Evolutionary conservation across 2,113 vertebrate species (phyloP).

Genomic region (Neotoma lepida): DNA sequence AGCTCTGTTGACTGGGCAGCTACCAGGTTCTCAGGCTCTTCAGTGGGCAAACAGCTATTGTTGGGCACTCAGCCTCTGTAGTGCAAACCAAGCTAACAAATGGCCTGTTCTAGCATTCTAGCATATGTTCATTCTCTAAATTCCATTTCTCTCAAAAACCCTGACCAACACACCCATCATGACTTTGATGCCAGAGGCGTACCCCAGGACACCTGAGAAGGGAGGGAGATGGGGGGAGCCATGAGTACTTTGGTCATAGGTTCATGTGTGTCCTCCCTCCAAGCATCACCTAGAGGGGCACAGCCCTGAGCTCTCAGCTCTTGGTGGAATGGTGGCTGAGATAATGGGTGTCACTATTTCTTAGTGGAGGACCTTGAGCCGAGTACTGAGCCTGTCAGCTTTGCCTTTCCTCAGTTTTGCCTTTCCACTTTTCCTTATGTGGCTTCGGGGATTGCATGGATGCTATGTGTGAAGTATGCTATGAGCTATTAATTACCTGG

Average conservation of each 20-base stretch:
- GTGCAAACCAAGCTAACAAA: background rate
- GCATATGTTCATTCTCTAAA: too few species aligned
- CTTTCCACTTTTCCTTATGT: background rate
- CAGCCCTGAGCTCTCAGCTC: background rate
- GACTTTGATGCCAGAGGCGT: background rate
- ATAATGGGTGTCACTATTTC: too few species aligned
- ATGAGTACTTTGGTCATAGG: too few species aligned
- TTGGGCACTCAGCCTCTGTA: background rate
- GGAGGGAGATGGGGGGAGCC: background rate
- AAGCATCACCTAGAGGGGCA: background rate
- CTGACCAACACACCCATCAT: too few species aligned
- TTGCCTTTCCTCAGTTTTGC: background rate
- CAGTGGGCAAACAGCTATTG: background rate
- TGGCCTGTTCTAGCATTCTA: too few species aligned
- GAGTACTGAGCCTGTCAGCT: background rate
- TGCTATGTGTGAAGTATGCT: background rate
- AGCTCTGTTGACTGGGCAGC: background rate
- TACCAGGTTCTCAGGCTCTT: background rate
- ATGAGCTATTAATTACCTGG: background rate
- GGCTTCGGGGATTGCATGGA: background rate
- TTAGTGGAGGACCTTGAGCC: accelerated
- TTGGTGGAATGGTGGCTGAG: background rate
- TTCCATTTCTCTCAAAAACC: background rate
- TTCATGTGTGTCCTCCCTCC: accelerated
- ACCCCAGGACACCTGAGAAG: background rate